Base-by-base conservation (phyloP, 2,113 vertebrate genomes). In the Chionomys nivalis region DNA sequence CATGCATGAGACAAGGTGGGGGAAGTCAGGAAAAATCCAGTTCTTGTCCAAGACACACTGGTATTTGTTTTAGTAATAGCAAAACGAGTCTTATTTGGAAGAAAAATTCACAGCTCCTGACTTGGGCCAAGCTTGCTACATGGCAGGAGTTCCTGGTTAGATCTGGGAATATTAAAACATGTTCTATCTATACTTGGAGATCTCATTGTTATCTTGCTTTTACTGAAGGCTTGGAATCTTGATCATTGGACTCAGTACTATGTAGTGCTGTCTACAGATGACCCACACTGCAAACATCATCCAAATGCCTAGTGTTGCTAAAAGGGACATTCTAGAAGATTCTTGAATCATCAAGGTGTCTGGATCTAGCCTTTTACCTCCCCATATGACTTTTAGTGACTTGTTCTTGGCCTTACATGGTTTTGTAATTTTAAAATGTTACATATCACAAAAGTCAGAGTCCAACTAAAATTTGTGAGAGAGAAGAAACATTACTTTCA, bases 371-470 rank as follows among this genome's bases (percentile, higher is more conserved):
- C 42, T 90, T 24, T 47, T 44, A 0, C 33, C 21, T 39, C 23
- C 21, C 16, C 13, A 31, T 61, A 12, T 75, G 24, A 33, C 31
- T 89, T 26, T 63, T 31, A 28, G 17, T 76, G 14, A 44, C 21
- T 88, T 21, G 26, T 96, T 76, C 13, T 33, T 73, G 2, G 39
- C 2, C 2, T 10, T 79, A 9, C 19, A 82, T 13, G 70, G 36
- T 39, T 68, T 91, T 91, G 28, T 65, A 91, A 72, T 89, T 72
- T 83, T 52, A 75, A 66, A 19, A 73, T 72, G 93, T 88, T 61
- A 81, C 65, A 52, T 42, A 63, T 33, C 2, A 44, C n/a, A 68
- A 21, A 81, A 23, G 47, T 70, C 23, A 63, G 63, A 89, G 26
- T 87, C 47, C 36, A n/a, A 44, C 75, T 94, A 42, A 83, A 91